phyloP scores from a whole-genome alignment of 2,888 invertebrate genomes.

The Entomobrya multifasciata region DNA sequence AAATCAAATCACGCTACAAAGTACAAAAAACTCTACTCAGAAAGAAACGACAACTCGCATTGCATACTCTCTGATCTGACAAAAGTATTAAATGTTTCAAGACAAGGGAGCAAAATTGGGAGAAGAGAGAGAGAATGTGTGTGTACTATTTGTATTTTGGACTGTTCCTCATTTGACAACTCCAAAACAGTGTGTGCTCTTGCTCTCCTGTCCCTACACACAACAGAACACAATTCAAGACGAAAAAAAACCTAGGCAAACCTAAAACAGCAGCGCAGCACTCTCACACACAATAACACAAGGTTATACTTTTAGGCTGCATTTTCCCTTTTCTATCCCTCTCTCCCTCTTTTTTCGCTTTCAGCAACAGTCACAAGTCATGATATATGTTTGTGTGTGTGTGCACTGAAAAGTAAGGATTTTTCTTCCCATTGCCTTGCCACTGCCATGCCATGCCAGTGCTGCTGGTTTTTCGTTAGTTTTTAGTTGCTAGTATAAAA shows the following conservation, averaged over 20 bases:
- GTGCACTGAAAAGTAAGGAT: too few species aligned
- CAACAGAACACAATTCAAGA: neutral
- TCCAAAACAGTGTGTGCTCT: constrained; percentile 33
- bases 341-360: constrained; percentile 19
- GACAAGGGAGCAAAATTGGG: neutral
- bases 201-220: constrained; percentile 8
- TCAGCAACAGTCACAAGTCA: constrained; percentile 67
- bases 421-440: too few species aligned
- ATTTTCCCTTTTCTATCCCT: constrained; percentile 17
- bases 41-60: constrained; percentile 35
- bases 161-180: constrained; percentile 55
- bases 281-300: too few species aligned
- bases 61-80: neutral
- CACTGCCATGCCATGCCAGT: too few species aligned
- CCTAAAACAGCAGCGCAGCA: too few species aligned
- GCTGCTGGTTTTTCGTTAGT: too few species aligned
- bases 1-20: constrained; percentile 20
- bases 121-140: constrained; percentile 34
- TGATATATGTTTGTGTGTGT: too few species aligned
- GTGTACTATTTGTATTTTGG: constrained; percentile 31
- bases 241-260: too few species aligned
- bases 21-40: too few species aligned
- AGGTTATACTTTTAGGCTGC: too few species aligned
- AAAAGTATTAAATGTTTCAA: neutral
- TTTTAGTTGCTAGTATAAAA: too few species aligned